Conservation (phyloP, 2,113 vertebrate genomes). For the Gymnocephalus cernua region DNA sequence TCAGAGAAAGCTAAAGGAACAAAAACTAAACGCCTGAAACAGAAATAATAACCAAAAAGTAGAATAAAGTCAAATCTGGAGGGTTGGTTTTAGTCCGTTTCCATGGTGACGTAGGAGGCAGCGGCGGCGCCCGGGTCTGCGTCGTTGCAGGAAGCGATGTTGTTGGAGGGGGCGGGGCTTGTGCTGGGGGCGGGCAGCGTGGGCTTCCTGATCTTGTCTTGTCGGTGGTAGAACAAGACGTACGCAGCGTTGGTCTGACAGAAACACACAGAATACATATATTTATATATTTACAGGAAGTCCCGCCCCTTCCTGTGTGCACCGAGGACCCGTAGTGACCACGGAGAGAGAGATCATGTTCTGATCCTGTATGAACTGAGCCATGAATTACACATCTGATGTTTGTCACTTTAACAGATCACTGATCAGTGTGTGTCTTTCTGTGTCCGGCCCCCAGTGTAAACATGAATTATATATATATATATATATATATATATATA, state of each 20-base stretch:
- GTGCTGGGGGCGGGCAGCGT: conserved; percentile 58
- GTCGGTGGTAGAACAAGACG: conserved; percentile 90
- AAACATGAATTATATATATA: too few species aligned
- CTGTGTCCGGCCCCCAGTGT: too few species aligned
- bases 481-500: too few species aligned
- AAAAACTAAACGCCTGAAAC: neutral
- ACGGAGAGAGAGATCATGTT: too few species aligned
- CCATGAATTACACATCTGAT: too few species aligned
- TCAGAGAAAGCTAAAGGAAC: neutral
- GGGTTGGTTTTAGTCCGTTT: conserved; percentile 70
- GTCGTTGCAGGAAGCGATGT: conserved; percentile 55
- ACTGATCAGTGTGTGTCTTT: too few species aligned
- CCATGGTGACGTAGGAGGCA: conserved; percentile 75
- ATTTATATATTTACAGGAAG: too few species aligned
- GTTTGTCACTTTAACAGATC: too few species aligned
- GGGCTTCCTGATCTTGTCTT: conserved; percentile 86
- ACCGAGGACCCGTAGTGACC: too few species aligned
- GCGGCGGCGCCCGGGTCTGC: conserved; percentile 31
- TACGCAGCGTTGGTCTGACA: conserved; percentile 90
- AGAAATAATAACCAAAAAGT: neutral
- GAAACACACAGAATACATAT: too few species aligned
- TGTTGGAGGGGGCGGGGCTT: conserved; percentile 56
- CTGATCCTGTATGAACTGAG: too few species aligned
- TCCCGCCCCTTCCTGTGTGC: too few species aligned
- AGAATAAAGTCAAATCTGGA: neutral